Conservation (phyloP, 2,888 invertebrate genomes). For the Parnassius mnemosyne region DNA sequence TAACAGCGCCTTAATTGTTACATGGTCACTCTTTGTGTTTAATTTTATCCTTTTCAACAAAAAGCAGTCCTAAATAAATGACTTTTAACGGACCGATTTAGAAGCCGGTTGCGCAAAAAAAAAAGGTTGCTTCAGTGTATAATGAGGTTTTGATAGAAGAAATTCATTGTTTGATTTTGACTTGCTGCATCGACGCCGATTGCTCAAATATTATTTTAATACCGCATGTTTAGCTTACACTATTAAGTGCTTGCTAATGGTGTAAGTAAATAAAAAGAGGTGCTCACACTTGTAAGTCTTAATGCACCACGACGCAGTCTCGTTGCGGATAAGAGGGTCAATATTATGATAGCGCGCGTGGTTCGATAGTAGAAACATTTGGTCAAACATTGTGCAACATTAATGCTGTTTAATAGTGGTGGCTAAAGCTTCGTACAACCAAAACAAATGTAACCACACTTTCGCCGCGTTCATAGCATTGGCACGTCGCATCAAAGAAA, state of each 20-base stretch:
- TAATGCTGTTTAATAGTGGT: slow-evolving; percentile 56
- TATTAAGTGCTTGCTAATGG: slow-evolving; percentile 69
- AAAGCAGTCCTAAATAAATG: slow-evolving; percentile 72
- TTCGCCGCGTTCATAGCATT: slow-evolving; percentile 57
- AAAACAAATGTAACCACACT: slow-evolving; percentile 56
- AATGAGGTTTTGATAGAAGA: slow-evolving; percentile 60
- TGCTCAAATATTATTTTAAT: slow-evolving; percentile 68
- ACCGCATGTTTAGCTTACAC: slow-evolving; percentile 54
- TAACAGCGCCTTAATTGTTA: slow-evolving; percentile 74
- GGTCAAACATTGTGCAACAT: slow-evolving; percentile 76
- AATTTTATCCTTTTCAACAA: slow-evolving; percentile 59
- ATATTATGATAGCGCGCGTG: slow-evolving; percentile 77
- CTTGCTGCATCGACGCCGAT: slow-evolving; percentile 47
- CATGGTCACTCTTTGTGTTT: slow-evolving; percentile 68
- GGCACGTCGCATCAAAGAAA: slow-evolving; percentile 45
- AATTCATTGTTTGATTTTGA: slow-evolving; percentile 52
- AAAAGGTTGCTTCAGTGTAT: slow-evolving; percentile 52
- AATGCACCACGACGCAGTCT: slow-evolving; percentile 64
- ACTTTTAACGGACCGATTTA: slow-evolving; percentile 58
- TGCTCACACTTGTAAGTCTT: slow-evolving; percentile 64
- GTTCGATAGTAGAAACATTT: slow-evolving; percentile 67
- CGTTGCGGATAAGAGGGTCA: slow-evolving; percentile 73
- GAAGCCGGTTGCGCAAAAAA: slow-evolving; percentile 51
- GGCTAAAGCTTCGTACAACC: slow-evolving; percentile 44
- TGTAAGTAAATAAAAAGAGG: slow-evolving; percentile 63